phyloP scores from a whole-genome alignment of 2,797 vertebrate genomes.

The Orientallactaga sibirica region DNA sequence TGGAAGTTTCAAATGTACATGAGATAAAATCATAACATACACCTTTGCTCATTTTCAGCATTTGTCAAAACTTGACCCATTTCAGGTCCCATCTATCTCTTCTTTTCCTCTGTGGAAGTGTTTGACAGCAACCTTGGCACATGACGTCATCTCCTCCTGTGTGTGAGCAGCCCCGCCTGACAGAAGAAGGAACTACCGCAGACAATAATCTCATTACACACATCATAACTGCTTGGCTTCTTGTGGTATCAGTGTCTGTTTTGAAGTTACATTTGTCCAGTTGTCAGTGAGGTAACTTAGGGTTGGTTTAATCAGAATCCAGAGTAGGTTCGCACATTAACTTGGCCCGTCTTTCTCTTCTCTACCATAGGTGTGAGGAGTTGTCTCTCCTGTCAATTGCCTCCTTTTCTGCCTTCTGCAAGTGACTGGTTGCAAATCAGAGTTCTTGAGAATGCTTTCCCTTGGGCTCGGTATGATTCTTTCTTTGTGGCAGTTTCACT shows the following conservation, averaged over 20 bases:
- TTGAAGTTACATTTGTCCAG: not conserved
- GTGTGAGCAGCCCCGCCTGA: not conserved
- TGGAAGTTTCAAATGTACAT: slow-evolving; percentile 27
- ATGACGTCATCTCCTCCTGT: not conserved
- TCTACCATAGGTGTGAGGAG: not conserved
- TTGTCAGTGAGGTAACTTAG: not conserved
- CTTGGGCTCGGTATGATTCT: not conserved
- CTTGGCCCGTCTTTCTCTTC: not conserved
- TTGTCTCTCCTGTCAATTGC: not conserved
- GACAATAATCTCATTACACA: not conserved
- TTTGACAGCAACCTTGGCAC: slow-evolving; percentile 11
- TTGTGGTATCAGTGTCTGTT: not conserved
- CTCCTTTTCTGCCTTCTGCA: not conserved
- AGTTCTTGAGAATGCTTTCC: not conserved
- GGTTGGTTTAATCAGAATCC: not conserved
- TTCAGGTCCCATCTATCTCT: not conserved
- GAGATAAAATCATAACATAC: not conserved
- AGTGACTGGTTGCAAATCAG: not conserved
- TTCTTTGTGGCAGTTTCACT: not conserved
- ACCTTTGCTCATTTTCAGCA: not conserved
- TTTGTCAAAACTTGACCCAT: not conserved
- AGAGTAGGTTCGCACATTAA: not conserved
- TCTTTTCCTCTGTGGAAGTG: slow-evolving; percentile 37
- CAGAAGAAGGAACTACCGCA: not conserved
- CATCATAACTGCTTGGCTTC: not conserved